Base-by-base conservation (phyloP, 2,113 vertebrate species). In the Dissostichus mawsoni region DNA sequence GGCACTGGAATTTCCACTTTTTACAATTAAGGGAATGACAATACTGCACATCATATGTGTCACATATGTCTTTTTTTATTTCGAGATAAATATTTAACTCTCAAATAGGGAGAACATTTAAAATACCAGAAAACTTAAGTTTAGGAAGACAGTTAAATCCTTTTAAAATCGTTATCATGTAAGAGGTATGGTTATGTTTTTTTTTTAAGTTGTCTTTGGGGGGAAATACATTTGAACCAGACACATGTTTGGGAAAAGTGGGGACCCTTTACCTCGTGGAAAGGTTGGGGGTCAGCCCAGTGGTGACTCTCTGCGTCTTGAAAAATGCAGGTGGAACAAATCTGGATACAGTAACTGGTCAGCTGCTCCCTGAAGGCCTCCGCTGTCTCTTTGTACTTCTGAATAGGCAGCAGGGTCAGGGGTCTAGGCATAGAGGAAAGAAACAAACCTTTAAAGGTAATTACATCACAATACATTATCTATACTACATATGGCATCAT, bases 231-330 rank as follows among this genome's bases (percentile, higher is more conserved):
- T 41, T 57, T n/a, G 0, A 41, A 65, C 11, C 11, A 50, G 47
- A 56, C 5, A 33, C 7, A 58, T 17, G 17, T 20, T 0, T 10
- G 1, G 45, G 18, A 41, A 65, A 59, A 20, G 6, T n/a, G 20
- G 66, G 2, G 8, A 61, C 12, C 77, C 25, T 81, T 82, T 87
- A 93, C 98, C 98, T 99, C 98, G 59, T 98, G 97, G 96, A 99
- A 98, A 71, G 96, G 95, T 93, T 97, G 98, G 89, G 79, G 94
- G 93, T 99, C 97, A 67, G 95, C 94, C 98, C 98, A 98, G 90
- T 96, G 93, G 93, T 99, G 97, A 94, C 97, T 97, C 89, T 99
- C 97, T 23, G 96, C 95, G 67, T 99, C 98, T 82, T 98, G 97
- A 74, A 99, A 95, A 94, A 99, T 95, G 90, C 96, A 96, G 85